These are phyloP conservation scores for Diuraphis noxia DNA, from an alignment of 1,140 invertebrate genomes.

Conservation along the genomic window DNA sequence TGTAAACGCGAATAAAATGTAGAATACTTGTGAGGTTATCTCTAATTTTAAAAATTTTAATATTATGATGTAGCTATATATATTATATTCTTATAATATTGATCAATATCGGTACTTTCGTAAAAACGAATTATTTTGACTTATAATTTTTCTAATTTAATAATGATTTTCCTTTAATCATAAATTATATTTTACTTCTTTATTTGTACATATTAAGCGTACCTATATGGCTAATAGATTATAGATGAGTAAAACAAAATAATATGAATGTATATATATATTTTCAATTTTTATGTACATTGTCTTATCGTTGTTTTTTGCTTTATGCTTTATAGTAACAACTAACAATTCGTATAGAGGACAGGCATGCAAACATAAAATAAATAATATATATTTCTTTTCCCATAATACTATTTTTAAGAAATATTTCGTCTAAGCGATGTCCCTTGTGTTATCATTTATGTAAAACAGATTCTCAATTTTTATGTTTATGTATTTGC, in stretches of 20 bases:
- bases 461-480: neutral
- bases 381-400: neutral
- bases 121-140: neutral
- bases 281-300: neutral
- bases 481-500: neutral
- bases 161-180: neutral
- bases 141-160: neutral
- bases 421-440: neutral
- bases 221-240: no score
- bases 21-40: neutral
- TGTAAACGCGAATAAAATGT: neutral
- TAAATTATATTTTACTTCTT: neutral
- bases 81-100: no score
- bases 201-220: neutral
- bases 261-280: neutral
- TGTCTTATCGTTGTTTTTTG: neutral
- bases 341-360: neutral
- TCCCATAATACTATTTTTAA: neutral
- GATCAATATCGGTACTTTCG: neutral
- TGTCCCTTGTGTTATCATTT: neutral
- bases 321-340: neutral
- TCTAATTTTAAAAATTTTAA: neutral
- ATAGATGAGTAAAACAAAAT: neutral
- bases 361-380: neutral
- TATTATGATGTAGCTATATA: neutral